Conservation (phyloP, 2,113 vertebrate species). For the Carassius gibelio region DNA sequence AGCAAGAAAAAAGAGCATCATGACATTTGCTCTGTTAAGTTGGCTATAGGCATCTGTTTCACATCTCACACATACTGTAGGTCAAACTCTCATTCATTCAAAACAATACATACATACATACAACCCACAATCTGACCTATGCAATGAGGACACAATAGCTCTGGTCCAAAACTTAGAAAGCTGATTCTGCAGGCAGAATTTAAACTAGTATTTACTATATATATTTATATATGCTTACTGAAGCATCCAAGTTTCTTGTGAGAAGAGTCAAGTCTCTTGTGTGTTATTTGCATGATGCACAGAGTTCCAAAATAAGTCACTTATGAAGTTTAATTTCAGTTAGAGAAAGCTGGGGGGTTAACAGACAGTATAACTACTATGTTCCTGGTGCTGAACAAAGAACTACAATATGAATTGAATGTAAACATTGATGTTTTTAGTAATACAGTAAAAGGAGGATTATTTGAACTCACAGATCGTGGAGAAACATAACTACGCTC, state of each 20-base stretch:
- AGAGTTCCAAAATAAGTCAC: slow-evolving; percentile 4
- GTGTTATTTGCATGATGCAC: neutral
- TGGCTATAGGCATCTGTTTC: too few species aligned
- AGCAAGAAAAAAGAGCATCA: too few species aligned
- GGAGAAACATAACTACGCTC: neutral
- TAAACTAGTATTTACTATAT: too few species aligned
- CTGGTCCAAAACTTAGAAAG: neutral
- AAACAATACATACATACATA: too few species aligned
- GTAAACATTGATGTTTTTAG: neutral
- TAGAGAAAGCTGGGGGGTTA: neutral
- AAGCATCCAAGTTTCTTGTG: neutral
- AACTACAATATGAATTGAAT: neutral
- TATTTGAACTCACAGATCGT: neutral
- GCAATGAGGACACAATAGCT: too few species aligned
- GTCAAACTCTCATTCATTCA: too few species aligned
- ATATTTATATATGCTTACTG: neutral
- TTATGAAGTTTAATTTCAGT: neutral
- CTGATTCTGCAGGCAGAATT: neutral
- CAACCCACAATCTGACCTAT: neutral
- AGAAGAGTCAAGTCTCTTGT: neutral
- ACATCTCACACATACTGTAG: too few species aligned
- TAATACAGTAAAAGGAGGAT: neutral
- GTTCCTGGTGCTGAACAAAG: neutral
- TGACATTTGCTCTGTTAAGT: too few species aligned
- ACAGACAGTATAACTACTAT: neutral